Evolutionary conservation across 2,888 invertebrate species (phyloP).

Genomic region (Andrena marginata): DNA sequence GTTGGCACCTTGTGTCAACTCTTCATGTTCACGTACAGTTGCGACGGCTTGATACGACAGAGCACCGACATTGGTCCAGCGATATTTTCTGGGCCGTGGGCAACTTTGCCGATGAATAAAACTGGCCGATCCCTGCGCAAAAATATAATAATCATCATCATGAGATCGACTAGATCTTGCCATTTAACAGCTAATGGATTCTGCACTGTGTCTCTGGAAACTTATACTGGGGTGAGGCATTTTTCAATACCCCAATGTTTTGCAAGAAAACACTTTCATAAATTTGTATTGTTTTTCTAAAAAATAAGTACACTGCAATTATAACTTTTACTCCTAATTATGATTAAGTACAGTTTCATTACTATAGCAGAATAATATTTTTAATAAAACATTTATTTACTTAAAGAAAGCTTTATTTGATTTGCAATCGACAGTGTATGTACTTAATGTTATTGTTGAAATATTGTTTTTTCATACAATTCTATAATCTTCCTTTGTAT

Average conservation of each 20-base stretch:
- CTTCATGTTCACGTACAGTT: slow-evolving; percentile 41
- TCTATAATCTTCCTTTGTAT: no score
- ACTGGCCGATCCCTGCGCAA: slow-evolving; percentile 35
- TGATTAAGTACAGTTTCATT: no score
- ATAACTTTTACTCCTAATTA: no score
- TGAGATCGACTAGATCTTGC: slow-evolving; percentile 56
- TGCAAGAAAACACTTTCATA: neutral
- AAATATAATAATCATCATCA: slow-evolving; percentile 58
- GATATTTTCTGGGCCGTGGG: slow-evolving; percentile 11
- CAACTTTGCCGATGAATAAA: slow-evolving; percentile 9
- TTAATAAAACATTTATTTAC: no score
- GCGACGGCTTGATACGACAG: slow-evolving; percentile 19
- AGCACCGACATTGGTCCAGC: slow-evolving; percentile 18
- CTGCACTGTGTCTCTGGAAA: slow-evolving; percentile 59
- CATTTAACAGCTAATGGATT: slow-evolving; percentile 57
- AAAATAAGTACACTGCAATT: neutral
- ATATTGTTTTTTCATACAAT: no score
- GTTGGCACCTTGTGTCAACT: slow-evolving; percentile 27
- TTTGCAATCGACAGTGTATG: no score
- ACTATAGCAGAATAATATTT: no score
- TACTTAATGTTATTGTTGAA: no score
- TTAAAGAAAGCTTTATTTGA: no score
- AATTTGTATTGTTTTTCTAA: neutral
- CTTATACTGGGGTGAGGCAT: slow-evolving; percentile 56
- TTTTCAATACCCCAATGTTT: neutral